Evolutionary conservation across 1,140 invertebrate species (phyloP), one percentile per base, ranked within the genome.

Genomic region (Acromyrmex charruanus): DNA sequence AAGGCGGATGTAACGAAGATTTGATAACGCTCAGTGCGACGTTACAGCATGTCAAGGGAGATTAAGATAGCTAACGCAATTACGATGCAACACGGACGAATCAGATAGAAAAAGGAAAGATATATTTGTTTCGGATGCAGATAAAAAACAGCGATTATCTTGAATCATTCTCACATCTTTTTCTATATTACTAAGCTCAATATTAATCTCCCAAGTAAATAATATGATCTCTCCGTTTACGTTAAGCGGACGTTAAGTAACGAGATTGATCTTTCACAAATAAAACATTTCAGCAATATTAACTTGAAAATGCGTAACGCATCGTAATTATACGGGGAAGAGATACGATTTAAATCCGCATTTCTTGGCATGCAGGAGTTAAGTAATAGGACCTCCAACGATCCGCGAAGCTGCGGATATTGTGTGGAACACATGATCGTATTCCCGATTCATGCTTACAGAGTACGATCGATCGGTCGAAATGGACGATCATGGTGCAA

Each of bases 11-110:
- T 25, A 63, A 21, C 28, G 31, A 58, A 49, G 79, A 74, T 84
- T 75, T 51, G 80, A 84, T 84, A 84, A 75, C 69, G 28, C 53
- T 31, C 39, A 61, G 28, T 25, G 69, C 25, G 39, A 61, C 59
- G 69, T 84, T 75, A 81, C 28, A 44, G 69, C 55, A 84, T 49
- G 44, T 61, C 55, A 10, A 31, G 55, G 16, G 21, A 58, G 59
- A 72, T 71, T 84, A 74, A 84, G 58, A 44, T 39, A 35, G 39
- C 53, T 84, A 84, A 75, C n/a, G 55, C 59, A 75, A 84, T 61
- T 84, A 55, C 77, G 77, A 25, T 66, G 77, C 69, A 61, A 35
- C 69, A 21, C 39, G 39, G 14, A 25, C 49, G 25, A 61, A 44
- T 82, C 28, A n/a, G 51, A 39, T 51, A 55, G 31, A 25, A 35